Evolutionary conservation across 2,113 vertebrate genomes (phyloP), one percentile per base, ranked within the genome.

Genomic region (Limanda limanda): DNA sequence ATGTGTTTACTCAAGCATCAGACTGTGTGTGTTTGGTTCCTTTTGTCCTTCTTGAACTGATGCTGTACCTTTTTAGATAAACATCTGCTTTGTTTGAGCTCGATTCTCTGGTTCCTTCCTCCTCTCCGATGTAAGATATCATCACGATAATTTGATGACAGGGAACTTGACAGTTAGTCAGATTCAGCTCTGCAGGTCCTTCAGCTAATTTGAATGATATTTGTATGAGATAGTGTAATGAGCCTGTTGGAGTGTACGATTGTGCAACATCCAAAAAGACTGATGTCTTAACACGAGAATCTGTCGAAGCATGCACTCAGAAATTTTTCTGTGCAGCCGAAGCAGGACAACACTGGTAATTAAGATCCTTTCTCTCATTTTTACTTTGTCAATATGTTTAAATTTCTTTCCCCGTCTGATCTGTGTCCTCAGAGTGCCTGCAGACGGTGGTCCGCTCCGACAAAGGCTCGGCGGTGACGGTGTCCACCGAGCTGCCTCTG

Each of bases 351-450:
- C 35, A 10, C 35, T 37, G 35, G 35, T 37, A 9, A 10, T 37
- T 9, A 37, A 8, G 8, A 37, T 37, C 35, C 9, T 37, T 10
- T 37, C 35, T 9, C 35, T 37, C 35, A 37, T 37, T 37, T 37
- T 37, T 10, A 37, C 35, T 9, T 37, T 37, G 9, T 37, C 0
- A 37, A 37, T 37, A 37, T 37, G 35, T 37, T 37, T 37, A 10
- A 10, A 37, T 37, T 37, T 37, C 35, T 37, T 37, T 37, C 35
- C 1, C 35, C 12, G 24, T 62, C 47, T 57, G 31, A 27, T 81
- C 14, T 75, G 35, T 64, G 58, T 73, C 57, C 42, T 61, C 86
- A 96, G 96, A 76, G 69, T 91, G 85, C 64, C 74, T 87, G 3
- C 84, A 86, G 4, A 74, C 93, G 9, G 59, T 73, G 2, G 84